Base-by-base conservation (phyloP, 2,888 invertebrate genomes). In the Hanleya hanleyi region DNA sequence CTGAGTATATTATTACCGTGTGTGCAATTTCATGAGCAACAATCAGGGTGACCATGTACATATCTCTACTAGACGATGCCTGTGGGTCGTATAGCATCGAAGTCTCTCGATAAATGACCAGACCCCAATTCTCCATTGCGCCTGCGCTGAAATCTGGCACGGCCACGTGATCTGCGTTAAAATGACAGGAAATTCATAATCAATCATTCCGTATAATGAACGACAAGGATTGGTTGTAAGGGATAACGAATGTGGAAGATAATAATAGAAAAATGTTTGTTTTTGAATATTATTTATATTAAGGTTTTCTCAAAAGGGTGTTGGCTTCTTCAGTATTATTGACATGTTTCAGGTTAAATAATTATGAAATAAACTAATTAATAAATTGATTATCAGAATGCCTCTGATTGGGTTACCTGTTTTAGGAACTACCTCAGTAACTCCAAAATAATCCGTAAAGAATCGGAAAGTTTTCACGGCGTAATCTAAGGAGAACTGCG, bases 71-170 rank as follows among this genome's bases (percentile, higher is more conserved):
- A 5, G 88, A 86, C 18, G 89, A 89, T 18, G 84, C 81, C 18
- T 84, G 77, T 36, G 83, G 83, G 77, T 90, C 89, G 73, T 86
- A 87, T 6, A 89, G 78, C 26, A 89, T 75, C 5, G 88, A 85
- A 18, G 87, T 87, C 80, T 90, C 89, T 33, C 90, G 84, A 80
- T 90, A 90, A 35, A 90, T 83, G 7, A 90, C 87, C 70, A 90
- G 84, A 67, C 90, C 90, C 90, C 90, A 90, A 77, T 90, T 90
- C 75, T 90, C 90, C 90, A 90, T 90, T 4, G 90, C 90, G 0
- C 90, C 90, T 4, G 85, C 89, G 69, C 86, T 84, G 77, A 90
- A 90, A 78, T 90, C 90, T 4, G 90, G 90, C 22, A 90, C 86
- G 12, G 90, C 90, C 32, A 88, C 89, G 78, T 90, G 90, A 77